Conservation (phyloP, 2,113 vertebrate genomes). For the Crotophaga sulcirostris region DNA sequence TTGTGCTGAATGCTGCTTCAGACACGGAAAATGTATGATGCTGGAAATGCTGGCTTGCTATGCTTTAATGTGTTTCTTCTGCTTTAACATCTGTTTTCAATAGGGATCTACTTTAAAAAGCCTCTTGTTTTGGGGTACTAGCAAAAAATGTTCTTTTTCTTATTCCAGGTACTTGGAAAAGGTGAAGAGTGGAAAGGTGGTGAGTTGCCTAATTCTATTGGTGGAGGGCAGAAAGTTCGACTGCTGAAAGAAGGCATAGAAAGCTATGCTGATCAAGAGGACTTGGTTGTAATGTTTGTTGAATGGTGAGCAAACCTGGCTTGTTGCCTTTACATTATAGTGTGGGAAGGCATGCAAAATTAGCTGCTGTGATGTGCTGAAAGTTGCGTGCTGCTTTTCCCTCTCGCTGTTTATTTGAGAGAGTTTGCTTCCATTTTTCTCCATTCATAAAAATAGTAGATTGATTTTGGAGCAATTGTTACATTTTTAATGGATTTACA, state of each 20-base stretch:
- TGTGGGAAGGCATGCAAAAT: neutral
- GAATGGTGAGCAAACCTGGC: constrained; percentile 85
- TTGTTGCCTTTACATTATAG: neutral
- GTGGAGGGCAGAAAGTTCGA: constrained; percentile 94
- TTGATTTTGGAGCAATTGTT: neutral
- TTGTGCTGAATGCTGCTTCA: constrained; percentile 25
- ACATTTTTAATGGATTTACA: neutral
- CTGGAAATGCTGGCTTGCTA: constrained; percentile 37
- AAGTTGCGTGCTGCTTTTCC: neutral
- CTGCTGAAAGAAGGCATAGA: constrained; percentile 89
- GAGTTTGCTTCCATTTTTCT: neutral
- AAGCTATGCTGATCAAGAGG: constrained; percentile 81
- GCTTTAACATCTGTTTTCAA: constrained; percentile 38
- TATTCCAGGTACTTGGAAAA: constrained; percentile 87
- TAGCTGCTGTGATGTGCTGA: neutral
- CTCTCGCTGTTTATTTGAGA: neutral
- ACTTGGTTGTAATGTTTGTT: constrained; percentile 87
- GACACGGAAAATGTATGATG: constrained; percentile 27
- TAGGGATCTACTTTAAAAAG: neutral
- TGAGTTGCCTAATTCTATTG: constrained; percentile 86
- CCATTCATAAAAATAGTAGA: constrained; percentile 22
- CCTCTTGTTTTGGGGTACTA: neutral
- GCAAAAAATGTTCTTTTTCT: neutral
- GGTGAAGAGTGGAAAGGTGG: constrained; percentile 92
- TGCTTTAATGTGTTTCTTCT: constrained; percentile 13